Conservation (phyloP, 2,888 invertebrate species). For the Oscheius myriophilus region DNA sequence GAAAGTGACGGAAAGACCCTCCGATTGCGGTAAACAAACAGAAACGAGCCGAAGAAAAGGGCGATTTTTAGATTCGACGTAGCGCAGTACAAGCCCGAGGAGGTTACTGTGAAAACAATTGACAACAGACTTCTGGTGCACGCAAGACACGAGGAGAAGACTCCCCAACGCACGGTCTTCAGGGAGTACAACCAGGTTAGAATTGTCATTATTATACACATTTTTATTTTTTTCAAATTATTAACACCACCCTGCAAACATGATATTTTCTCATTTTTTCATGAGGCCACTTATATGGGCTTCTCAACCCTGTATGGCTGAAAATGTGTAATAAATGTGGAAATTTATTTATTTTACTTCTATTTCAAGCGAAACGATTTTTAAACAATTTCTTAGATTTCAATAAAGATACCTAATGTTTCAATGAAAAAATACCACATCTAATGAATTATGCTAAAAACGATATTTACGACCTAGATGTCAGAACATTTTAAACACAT, state of each 20-base stretch:
- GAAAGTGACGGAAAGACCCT: slow-evolving; percentile 92
- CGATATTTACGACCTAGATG: too few species aligned
- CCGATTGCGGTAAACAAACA: slow-evolving; percentile 79
- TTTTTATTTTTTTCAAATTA: background rate
- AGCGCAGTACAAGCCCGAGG: slow-evolving; percentile 92
- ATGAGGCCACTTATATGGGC: too few species aligned
- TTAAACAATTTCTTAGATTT: too few species aligned
- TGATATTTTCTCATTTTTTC: too few species aligned
- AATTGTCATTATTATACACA: background rate
- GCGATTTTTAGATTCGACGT: slow-evolving; percentile 84
- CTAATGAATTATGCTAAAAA: too few species aligned
- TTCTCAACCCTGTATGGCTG: too few species aligned
- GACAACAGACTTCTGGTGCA: slow-evolving; percentile 89
- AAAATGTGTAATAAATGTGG: too few species aligned
- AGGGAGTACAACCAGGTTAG: slow-evolving; percentile 86
- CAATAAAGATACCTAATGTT: too few species aligned
- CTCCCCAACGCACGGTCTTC: slow-evolving; percentile 93
- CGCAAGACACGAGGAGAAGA: slow-evolving; percentile 97
- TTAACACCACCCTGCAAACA: slow-evolving; percentile 6
- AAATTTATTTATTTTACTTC: too few species aligned
- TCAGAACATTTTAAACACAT: too few species aligned
- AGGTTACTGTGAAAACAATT: slow-evolving; percentile 92
- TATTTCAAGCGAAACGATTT: too few species aligned
- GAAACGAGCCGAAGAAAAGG: background rate
- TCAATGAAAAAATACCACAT: too few species aligned